These are phyloP conservation scores for Aldabrachelys gigantea DNA, from an alignment of 2,113 vertebrate species.

Conservation along the genomic window DNA sequence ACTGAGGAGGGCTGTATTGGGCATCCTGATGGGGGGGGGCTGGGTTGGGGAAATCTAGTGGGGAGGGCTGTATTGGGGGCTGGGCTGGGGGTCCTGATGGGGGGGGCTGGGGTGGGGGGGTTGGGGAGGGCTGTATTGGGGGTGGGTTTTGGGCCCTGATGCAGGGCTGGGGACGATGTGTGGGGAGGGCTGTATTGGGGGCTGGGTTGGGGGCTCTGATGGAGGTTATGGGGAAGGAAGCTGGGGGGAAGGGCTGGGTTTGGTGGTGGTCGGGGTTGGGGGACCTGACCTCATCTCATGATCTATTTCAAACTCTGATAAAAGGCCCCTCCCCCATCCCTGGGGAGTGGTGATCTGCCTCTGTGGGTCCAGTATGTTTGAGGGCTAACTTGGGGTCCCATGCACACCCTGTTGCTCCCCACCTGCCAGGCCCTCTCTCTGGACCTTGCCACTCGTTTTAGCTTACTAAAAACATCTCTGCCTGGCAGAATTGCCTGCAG, in stretches of 20 bases:
- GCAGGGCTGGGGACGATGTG: not conserved
- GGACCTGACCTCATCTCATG: too few relatives aligned
- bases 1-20: too few relatives aligned
- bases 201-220: not conserved
- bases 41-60: too few relatives aligned
- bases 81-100: too few relatives aligned
- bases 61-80: too few relatives aligned
- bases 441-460: not conserved
- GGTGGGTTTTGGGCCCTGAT: too few relatives aligned
- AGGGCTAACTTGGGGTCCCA: too few relatives aligned
- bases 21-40: not conserved
- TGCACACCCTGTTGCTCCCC: not conserved
- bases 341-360: not conserved
- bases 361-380: too few relatives aligned
- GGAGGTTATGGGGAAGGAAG: not conserved
- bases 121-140: too few relatives aligned
- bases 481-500: too few relatives aligned
- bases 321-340: too few relatives aligned
- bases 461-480: not conserved
- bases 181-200: not conserved
- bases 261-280: not conserved
- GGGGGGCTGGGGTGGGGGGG: not conserved
- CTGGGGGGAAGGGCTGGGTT: accelerated
- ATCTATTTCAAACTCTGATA: too few relatives aligned
- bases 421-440: not conserved